These are phyloP conservation scores for Climacteris rufus DNA, from an alignment of 2,113 vertebrate species.

Conservation along the genomic window DNA sequence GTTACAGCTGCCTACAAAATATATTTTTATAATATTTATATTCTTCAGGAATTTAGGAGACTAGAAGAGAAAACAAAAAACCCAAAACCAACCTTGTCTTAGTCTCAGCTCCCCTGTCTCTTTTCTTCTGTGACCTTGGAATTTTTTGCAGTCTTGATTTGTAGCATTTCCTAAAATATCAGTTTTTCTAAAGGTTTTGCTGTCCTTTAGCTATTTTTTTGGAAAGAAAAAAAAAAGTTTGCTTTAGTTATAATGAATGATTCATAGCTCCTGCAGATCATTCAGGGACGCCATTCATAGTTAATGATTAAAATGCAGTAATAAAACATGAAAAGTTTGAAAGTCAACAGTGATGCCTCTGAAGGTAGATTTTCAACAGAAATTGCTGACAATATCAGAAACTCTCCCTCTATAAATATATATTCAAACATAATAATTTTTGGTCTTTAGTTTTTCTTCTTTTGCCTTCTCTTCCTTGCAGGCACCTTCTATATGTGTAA, in stretches of 20 bases:
- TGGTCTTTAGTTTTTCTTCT: neutral
- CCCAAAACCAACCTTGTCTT: neutral
- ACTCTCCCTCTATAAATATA: neutral
- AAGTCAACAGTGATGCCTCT: neutral
- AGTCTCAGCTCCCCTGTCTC: neutral
- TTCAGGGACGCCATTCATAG: neutral
- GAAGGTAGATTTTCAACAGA: neutral
- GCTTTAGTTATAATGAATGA: conserved; percentile 21
- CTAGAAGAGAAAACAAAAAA: neutral
- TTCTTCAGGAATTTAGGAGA: neutral
- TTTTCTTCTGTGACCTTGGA: neutral
- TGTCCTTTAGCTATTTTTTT: neutral
- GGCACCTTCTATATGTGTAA: neutral
- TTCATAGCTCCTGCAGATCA: conserved; percentile 19
- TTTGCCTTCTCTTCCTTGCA: neutral
- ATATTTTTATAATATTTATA: neutral
- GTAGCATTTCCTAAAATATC: neutral
- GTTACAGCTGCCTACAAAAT: neutral
- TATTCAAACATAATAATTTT: neutral
- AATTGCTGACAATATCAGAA: conserved; percentile 11
- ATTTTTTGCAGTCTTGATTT: neutral
- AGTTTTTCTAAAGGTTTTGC: neutral
- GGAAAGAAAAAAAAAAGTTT: neutral
- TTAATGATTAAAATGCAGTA: conserved; percentile 27
- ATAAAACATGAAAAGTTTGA: conserved; percentile 20